Evolutionary conservation across 2,888 invertebrate genomes (phyloP).

Genomic region (Bhutanitis thaidina): DNA sequence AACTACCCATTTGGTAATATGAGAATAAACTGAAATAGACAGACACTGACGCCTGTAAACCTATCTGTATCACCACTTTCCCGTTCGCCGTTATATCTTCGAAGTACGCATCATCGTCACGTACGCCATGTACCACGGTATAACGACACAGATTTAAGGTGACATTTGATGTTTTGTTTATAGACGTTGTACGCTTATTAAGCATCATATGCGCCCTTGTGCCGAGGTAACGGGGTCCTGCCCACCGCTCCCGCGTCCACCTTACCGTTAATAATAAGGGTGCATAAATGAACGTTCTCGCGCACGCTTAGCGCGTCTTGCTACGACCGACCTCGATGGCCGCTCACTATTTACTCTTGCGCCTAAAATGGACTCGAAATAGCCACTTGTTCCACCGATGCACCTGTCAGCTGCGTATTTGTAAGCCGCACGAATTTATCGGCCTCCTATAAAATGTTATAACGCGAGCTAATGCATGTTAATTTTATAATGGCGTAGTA

Average conservation of each 20-base stretch:
- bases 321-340: slow-evolving; percentile 49
- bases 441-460: slow-evolving; percentile 38
- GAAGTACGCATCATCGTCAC: too few relatives aligned
- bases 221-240: background rate
- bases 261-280: slow-evolving; percentile 70
- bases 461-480: slow-evolving; percentile 18
- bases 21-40: too few relatives aligned
- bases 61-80: too few relatives aligned
- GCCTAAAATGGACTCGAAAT: slow-evolving; percentile 77
- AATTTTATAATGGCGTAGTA: too few relatives aligned
- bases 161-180: background rate
- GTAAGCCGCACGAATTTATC: slow-evolving; percentile 58
- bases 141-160: too few relatives aligned
- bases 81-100: too few relatives aligned
- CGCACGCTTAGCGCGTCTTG: slow-evolving; percentile 53
- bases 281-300: slow-evolving; percentile 69
- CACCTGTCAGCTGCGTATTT: slow-evolving; percentile 69
- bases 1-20: too few relatives aligned
- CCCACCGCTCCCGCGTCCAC: slow-evolving; percentile 36
- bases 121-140: too few relatives aligned
- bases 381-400: slow-evolving; percentile 69
- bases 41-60: too few relatives aligned
- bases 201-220: background rate
- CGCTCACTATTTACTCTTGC: slow-evolving; percentile 61
- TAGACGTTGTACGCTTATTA: background rate